Evolutionary conservation across 2,888 invertebrate species (phyloP).

Genomic region (Ypsolopha sequella): DNA sequence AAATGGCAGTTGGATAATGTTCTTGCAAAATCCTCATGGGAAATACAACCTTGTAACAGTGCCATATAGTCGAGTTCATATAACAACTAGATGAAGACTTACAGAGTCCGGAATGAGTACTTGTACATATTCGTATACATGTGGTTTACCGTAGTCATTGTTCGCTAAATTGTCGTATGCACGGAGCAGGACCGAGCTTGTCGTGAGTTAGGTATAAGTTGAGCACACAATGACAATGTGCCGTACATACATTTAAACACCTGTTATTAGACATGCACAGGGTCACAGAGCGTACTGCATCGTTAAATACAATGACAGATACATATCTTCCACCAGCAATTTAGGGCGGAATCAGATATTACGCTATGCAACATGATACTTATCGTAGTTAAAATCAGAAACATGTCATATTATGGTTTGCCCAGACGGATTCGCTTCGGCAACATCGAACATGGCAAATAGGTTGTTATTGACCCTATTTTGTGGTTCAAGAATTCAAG

Average conservation of each 20-base stretch:
- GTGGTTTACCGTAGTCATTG: conserved; percentile 66
- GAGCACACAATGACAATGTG: conserved; percentile 51
- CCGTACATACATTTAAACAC: conserved; percentile 63
- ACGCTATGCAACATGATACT: no score
- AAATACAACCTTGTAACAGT: conserved; percentile 22
- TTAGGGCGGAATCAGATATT: conserved; percentile 41
- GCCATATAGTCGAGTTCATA: not conserved
- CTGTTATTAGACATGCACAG: conserved; percentile 65
- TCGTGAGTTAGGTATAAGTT: conserved; percentile 62
- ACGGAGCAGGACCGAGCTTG: conserved; percentile 62
- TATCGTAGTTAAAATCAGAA: no score
- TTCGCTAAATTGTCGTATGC: conserved; percentile 70
- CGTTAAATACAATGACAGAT: conserved; percentile 61
- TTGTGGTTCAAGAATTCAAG: no score
- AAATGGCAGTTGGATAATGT: conserved; percentile 68
- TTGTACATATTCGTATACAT: conserved; percentile 45
- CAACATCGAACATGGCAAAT: no score
- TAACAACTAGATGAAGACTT: conserved; percentile 27
- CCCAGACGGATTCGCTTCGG: no score
- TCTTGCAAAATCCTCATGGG: conserved; percentile 33
- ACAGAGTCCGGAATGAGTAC: conserved; percentile 39
- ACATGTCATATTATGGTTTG: no score
- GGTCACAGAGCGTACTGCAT: conserved; percentile 47
- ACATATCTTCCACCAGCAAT: conserved; percentile 48
- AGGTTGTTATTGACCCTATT: no score